Evolutionary conservation across 2,797 vertebrate genomes (phyloP), one percentile per base, ranked within the genome.

Genomic region (Falco berigora): DNA sequence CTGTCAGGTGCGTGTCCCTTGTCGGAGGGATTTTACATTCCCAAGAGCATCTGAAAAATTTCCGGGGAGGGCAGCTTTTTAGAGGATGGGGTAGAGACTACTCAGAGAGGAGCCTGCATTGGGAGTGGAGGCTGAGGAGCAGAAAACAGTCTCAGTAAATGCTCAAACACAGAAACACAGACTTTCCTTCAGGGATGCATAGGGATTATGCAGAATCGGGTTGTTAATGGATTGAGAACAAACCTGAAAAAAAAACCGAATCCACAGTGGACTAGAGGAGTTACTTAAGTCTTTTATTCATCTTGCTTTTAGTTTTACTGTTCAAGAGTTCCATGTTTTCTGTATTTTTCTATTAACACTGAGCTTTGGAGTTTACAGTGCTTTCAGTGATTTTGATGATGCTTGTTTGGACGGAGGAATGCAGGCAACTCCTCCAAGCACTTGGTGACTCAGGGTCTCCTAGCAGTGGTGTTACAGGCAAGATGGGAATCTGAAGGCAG

Each of bases 1-100:
- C 56, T 10, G 2, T 74, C 44, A 30, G 30, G 30, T 58, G 24
- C 10, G 17, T 2, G 17, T 25, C 61, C 76, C 8, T 73, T 77
- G 16, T 5, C 8, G 76, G 42, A 73, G 16, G 21, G 53, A 7
- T 36, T 40, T 2, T 59, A 4, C 4, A 1, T 74, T 83, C n/a
- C 44, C 24, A 20, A 6, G 34, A 14, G 4, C 6, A 9, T 16
- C 34, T n/a, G 62, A 59, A 3, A 0, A 34, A 0, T 63, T 69
- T 76, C 17, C 10, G 5, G 5, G 38, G 38, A 28, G 42, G 32
- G 20, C 11, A 58, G 24, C 8, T 72, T 71, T 71, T 71, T 30
- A 42, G 55, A 30, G 17, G 27, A 11, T 2, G 5, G 32, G 12
- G 4, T 30, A 4, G 47, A 40, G 23, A 18, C 8, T 14, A 53